These are phyloP conservation scores for Drosophila vallismaia DNA, from an alignment of 2,888 invertebrate genomes.

Conservation along the genomic window DNA sequence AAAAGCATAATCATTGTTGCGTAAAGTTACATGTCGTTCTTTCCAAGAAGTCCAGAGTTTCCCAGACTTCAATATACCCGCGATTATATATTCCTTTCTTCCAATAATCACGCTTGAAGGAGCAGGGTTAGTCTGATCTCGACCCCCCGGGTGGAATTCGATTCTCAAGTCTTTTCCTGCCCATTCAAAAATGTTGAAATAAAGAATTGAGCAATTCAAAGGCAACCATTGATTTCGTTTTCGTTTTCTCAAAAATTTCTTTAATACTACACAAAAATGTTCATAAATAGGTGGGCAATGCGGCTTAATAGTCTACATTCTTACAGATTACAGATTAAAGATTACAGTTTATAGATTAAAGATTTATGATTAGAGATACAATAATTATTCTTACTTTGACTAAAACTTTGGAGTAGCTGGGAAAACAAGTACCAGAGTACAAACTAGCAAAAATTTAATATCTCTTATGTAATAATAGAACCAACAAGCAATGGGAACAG, in stretches of 20 bases:
- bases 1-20: neutral
- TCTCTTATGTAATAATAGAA: slow-evolving; percentile 41
- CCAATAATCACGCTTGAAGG: slow-evolving; percentile 2
- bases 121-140: neutral
- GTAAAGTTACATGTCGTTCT: slow-evolving; percentile 1
- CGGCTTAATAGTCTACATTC: slow-evolving; percentile 28
- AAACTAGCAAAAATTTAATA: slow-evolving; percentile 53
- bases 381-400: slow-evolving; percentile 46
- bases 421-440: slow-evolving; percentile 63
- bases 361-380: slow-evolving; percentile 22
- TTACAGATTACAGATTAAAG: slow-evolving; percentile 9
- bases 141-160: neutral
- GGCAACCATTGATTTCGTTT: neutral
- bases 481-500: slow-evolving; percentile 55
- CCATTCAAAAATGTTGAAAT: neutral
- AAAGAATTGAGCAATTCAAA: neutral
- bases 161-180: slow-evolving; percentile 2
- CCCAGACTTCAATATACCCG: neutral
- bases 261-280: slow-evolving; percentile 63
- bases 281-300: slow-evolving; percentile 74
- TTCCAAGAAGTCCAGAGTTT: neutral
- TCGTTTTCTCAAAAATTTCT: slow-evolving; percentile 31
- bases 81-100: neutral
- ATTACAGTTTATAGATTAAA: slow-evolving; percentile 1
- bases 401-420: slow-evolving; percentile 76